Evolutionary conservation across 1,140 invertebrate genomes (phyloP).

Genomic region (Neodiprion virginianus): DNA sequence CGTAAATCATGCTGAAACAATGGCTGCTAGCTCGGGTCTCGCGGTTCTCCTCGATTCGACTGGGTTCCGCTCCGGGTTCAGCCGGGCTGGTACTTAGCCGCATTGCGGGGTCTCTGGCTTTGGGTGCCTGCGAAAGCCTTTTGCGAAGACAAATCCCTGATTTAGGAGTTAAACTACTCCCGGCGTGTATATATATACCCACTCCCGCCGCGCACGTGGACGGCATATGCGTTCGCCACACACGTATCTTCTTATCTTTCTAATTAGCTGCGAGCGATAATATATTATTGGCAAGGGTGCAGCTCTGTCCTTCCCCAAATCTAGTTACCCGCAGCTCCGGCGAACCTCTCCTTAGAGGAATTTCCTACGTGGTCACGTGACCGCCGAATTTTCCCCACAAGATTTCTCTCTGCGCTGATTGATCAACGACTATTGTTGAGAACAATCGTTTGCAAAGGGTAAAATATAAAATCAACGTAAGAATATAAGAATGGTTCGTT

Average conservation of each 20-base stretch:
- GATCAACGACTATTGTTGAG: too few species aligned
- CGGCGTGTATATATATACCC: background rate
- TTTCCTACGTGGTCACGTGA: too few species aligned
- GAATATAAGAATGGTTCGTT: too few species aligned
- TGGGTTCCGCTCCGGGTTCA: slow-evolving; percentile 30
- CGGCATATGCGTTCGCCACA: background rate
- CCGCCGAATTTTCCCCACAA: too few species aligned
- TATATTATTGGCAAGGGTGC: background rate
- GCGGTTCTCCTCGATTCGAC: background rate
- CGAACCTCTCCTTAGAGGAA: too few species aligned
- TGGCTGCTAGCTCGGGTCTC: slow-evolving; percentile 26
- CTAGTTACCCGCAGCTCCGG: too few species aligned
- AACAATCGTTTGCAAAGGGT: too few species aligned
- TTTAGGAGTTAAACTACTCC: background rate
- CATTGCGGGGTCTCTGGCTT: slow-evolving; percentile 35
- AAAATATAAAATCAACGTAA: too few species aligned
- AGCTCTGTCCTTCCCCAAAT: too few species aligned
- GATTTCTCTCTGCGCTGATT: too few species aligned
- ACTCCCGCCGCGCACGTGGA: background rate
- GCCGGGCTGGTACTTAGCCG: slow-evolving; percentile 38
- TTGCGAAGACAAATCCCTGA: slow-evolving; percentile 4
- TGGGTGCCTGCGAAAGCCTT: background rate
- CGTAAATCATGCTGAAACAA: slow-evolving; percentile 46
- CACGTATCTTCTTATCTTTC: background rate
- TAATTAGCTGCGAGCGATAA: slow-evolving; percentile 5